Conservation (phyloP, 2,797 vertebrate genomes). For the Bucorvus abyssinicus region DNA sequence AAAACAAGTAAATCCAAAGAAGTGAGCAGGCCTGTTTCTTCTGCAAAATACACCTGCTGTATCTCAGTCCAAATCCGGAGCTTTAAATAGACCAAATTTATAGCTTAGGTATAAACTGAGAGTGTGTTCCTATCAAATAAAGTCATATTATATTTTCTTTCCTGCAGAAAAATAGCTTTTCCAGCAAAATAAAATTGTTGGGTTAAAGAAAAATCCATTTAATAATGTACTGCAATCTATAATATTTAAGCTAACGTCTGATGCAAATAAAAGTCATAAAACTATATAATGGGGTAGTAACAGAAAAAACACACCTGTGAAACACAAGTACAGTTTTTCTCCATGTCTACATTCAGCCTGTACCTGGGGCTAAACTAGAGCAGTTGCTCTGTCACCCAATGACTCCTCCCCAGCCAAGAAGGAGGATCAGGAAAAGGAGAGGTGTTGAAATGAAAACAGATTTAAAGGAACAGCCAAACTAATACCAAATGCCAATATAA, state of each 20-base stretch:
- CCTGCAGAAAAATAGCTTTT: accelerated
- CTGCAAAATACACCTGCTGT: neutral
- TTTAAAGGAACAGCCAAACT: too few relatives aligned
- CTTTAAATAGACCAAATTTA: neutral
- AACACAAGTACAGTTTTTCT: neutral
- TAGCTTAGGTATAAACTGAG: neutral
- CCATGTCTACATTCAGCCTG: too few relatives aligned
- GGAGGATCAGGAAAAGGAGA: too few relatives aligned
- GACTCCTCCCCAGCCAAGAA: too few relatives aligned
- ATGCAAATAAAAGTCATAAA: neutral
- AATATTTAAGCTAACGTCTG: neutral
- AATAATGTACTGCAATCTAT: neutral
- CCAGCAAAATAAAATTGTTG: neutral
- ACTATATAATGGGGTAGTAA: neutral
- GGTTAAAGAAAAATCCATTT: neutral
- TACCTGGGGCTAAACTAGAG: too few relatives aligned
- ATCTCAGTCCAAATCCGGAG: neutral
- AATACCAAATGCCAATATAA: too few relatives aligned
- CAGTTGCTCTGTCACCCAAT: too few relatives aligned
- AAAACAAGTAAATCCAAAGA: neutral
- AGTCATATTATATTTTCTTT: neutral
- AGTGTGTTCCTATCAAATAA: neutral
- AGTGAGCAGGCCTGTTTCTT: neutral
- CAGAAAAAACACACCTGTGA: neutral
- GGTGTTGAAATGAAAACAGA: too few relatives aligned